phyloP scores from a whole-genome alignment of 1,140 invertebrate genomes.

The Brachionus rubens region DNA sequence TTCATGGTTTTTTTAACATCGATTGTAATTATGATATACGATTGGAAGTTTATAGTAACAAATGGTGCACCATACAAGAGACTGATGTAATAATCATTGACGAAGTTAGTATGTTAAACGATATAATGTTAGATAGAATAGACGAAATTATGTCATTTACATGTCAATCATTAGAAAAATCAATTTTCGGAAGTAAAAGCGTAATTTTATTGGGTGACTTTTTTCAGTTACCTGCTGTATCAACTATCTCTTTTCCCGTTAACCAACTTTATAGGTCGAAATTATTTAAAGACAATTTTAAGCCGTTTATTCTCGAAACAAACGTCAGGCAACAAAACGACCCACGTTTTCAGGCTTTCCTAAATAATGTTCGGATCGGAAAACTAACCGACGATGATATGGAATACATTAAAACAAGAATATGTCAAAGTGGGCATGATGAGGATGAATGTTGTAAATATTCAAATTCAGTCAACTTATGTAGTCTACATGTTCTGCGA shows the following conservation, averaged over 20 bases:
- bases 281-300: not conserved
- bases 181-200: not conserved
- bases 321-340: not conserved
- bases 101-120: no score
- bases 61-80: not conserved
- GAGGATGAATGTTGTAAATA: no score
- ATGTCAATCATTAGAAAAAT: no score
- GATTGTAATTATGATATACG: not conserved
- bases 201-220: not conserved
- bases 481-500: no score
- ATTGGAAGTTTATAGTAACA: not conserved
- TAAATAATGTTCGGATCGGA: not conserved
- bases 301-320: not conserved
- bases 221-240: not conserved
- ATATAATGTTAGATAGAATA: no score
- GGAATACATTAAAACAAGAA: not conserved
- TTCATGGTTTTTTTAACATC: not conserved
- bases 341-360: not conserved
- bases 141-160: no score
- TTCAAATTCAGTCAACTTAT: no score
- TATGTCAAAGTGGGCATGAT: not conserved
- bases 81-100: not conserved
- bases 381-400: not conserved
- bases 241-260: not conserved
- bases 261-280: not conserved